Percentiles rank a stretch among this genome's conserved stretches.
These are phyloP conservation scores for Ormia ochracea DNA, from an alignment of 2,888 invertebrate species.

Conservation along the genomic window DNA sequence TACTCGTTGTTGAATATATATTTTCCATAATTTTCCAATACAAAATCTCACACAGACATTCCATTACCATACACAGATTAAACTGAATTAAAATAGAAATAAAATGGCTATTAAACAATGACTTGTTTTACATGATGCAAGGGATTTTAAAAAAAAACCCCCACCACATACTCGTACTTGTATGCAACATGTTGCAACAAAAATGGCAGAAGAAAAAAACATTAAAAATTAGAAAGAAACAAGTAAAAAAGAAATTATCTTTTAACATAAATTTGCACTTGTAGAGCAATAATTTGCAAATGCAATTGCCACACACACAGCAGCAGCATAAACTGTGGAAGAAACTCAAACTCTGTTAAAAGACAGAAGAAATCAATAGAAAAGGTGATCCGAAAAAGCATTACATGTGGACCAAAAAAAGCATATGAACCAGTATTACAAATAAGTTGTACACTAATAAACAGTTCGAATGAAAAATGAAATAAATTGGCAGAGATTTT, in stretches of 20 bases:
- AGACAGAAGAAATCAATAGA: constrained; percentile 39
- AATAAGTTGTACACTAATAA: not conserved
- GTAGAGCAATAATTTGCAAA: constrained; percentile 51
- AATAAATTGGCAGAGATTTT: constrained; percentile 20
- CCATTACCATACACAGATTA: constrained; percentile 1
- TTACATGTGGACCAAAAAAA: not conserved
- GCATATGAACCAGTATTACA: not conserved
- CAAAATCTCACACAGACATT: not conserved
- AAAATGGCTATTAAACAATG: constrained; percentile 33
- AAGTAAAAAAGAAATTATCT: constrained; percentile 51
- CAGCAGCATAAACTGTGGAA: not conserved
- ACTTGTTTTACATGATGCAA: constrained; percentile 50
- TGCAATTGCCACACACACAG: constrained; percentile 33
- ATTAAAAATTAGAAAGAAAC: not conserved
- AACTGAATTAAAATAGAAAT: not conserved
- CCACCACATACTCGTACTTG: not conserved
- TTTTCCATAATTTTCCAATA: constrained; percentile 21
- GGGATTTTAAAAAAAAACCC: constrained; percentile 41
- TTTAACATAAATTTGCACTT: constrained; percentile 58
- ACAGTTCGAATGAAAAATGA: not conserved
- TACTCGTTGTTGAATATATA: not conserved
- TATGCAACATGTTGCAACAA: not conserved
- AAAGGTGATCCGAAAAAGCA: not conserved
- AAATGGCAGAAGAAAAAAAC: not conserved
- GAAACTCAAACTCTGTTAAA: not conserved